Evolutionary conservation across 2,797 vertebrate species (phyloP).

Genomic region (Myiothlypis coronata): DNA sequence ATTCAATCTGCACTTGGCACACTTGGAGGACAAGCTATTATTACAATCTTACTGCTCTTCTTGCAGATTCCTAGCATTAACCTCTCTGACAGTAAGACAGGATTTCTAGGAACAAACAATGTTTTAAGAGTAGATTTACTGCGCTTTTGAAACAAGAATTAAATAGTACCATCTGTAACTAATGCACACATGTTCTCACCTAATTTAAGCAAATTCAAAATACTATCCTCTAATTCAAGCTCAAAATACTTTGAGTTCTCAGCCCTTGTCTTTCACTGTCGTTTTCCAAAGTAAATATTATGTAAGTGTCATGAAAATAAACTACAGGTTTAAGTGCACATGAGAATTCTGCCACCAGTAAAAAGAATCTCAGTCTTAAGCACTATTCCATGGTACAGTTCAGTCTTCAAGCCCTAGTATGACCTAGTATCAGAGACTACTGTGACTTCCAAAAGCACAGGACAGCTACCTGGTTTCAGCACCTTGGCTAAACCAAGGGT

Average conservation of each 20-base stretch:
- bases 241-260: background rate
- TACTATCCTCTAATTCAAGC: background rate
- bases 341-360: background rate
- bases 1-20: background rate
- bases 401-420: background rate
- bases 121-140: background rate
- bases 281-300: background rate
- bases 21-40: background rate
- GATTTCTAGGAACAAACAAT: background rate
- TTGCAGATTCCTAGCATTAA: background rate
- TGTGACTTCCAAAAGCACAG: background rate
- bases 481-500: background rate
- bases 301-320: background rate
- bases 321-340: background rate
- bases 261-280: background rate
- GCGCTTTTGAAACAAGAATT: background rate
- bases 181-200: rapidly evolving
- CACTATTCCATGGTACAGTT: background rate
- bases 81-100: background rate
- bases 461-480: background rate
- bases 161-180: background rate
- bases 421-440: background rate
- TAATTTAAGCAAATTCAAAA: background rate
- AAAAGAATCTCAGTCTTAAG: background rate
- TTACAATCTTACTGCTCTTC: background rate